Evolutionary conservation across 1,140 invertebrate species (phyloP), one percentile per base, ranked within the genome.

Genomic region (Orius laevigatus): DNA sequence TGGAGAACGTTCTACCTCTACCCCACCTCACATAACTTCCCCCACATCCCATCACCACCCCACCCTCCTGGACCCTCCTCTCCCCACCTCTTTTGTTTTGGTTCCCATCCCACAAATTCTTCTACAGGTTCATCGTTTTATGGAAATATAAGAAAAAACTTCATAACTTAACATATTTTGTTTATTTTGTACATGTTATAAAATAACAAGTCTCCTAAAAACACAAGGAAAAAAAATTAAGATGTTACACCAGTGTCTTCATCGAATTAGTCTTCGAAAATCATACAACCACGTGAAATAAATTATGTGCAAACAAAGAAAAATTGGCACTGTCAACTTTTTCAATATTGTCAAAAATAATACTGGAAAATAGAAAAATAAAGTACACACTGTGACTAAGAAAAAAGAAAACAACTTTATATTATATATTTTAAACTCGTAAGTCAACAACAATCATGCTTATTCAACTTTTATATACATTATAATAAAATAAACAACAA

Each of bases 401-500:
- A 12, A 39, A 14, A 16, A 39, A 12, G 5, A 3, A 12, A 39
- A 12, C 36, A 39, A 16, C 36, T 25, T 25, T 25, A 25, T 25
- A 25, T 4, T 25, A 25, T 25, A 4, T 25, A 4, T 8, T 25
- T 25, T 25, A 25, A 25, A 25, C 36, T 12, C 36, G 12, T 39
- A 12, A 14, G 12, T 39, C 12, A 39, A 14, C 36, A 39, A 39
- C 15, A 39, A 39, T 39, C 12, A 16, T 14, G 15, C 36, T 39
- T 16, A 39, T 39, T 39, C 5, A 12, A 39, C 12, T 39, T 39
- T 16, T 39, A 39, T 14, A 39, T 39, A 39, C 15, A 39, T 39
- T 14, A 39, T 16, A 39, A 39, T 14, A 14, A 39, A 39, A 14
- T 39, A 39, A 39, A 39, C 36, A 12, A 39, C 36, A 39, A 39